Conservation (phyloP, 2,113 vertebrate genomes). For the Daboia siamensis region DNA sequence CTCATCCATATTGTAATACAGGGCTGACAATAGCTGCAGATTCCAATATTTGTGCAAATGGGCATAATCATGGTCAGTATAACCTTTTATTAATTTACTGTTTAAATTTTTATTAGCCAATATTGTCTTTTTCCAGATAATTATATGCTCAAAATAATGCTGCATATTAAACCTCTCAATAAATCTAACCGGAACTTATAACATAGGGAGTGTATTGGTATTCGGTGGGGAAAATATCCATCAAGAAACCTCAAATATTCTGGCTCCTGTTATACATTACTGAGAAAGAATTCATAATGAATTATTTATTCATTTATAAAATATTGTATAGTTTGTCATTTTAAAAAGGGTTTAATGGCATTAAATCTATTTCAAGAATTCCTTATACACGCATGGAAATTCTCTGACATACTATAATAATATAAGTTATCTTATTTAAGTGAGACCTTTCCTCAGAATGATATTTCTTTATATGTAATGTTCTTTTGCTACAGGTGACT, state of each 20-base stretch:
- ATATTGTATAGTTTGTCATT: not conserved
- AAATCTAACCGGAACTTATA: not conserved
- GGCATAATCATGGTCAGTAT: not conserved
- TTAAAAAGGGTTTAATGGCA: not conserved
- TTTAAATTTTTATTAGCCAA: not conserved
- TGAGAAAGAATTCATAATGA: not conserved
- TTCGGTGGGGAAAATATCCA: not conserved
- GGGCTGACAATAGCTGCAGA: not conserved
- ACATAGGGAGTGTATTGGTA: no score
- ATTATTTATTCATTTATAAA: not conserved
- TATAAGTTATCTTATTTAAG: not conserved
- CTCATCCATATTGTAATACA: not conserved
- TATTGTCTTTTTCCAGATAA: not conserved
- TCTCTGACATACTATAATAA: not conserved
- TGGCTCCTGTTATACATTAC: not conserved
- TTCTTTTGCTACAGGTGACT: conserved; percentile 82
- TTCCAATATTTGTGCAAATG: not conserved
- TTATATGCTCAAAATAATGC: not conserved
- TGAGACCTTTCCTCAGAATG: not conserved
- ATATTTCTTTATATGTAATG: not conserved
- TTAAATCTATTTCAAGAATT: not conserved
- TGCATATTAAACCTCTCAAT: not conserved
- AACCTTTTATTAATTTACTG: not conserved
- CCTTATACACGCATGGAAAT: not conserved
- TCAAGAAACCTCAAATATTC: not conserved